These are phyloP conservation scores for Prinia subflava DNA, from an alignment of 2,113 vertebrate species.

Conservation along the genomic window DNA sequence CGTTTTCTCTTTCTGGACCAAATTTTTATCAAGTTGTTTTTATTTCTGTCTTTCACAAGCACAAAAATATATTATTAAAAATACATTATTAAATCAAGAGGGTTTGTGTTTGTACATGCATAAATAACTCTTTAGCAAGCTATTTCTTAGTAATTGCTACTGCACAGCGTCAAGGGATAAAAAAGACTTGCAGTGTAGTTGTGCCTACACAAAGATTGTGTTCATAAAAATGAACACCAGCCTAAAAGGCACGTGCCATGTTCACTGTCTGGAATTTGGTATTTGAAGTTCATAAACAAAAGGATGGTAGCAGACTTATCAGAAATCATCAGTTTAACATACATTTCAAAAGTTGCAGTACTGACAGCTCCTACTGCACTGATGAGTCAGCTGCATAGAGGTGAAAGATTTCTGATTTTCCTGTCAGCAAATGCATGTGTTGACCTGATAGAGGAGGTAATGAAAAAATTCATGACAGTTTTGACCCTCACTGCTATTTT, in stretches of 20 bases:
- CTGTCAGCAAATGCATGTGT: not conserved
- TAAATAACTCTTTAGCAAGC: not conserved
- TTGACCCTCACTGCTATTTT: not conserved
- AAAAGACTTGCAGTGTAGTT: not conserved
- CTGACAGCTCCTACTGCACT: not conserved
- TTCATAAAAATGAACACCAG: not conserved
- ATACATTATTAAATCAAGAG: not conserved
- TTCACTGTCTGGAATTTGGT: not conserved
- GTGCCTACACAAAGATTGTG: not conserved
- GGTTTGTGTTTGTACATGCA: not conserved
- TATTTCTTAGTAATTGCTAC: not conserved
- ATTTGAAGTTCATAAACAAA: not conserved
- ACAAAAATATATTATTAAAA: not conserved
- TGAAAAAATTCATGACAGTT: not conserved
- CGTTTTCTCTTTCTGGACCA: not conserved
- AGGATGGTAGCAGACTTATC: not conserved
- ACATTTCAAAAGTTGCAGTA: not conserved
- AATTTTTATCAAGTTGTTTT: not conserved
- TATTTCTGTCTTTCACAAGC: not conserved
- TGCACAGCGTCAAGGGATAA: not conserved
- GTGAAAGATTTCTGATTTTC: not conserved
- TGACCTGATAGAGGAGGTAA: not conserved
- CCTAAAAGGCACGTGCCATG: not conserved
- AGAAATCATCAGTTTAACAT: not conserved
- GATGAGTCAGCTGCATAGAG: not conserved